Percentiles rank a stretch among this genome's conserved stretches.
These are phyloP conservation scores for Epirrhoe tristata DNA, from an alignment of 2,888 invertebrate genomes.

Conservation along the genomic window DNA sequence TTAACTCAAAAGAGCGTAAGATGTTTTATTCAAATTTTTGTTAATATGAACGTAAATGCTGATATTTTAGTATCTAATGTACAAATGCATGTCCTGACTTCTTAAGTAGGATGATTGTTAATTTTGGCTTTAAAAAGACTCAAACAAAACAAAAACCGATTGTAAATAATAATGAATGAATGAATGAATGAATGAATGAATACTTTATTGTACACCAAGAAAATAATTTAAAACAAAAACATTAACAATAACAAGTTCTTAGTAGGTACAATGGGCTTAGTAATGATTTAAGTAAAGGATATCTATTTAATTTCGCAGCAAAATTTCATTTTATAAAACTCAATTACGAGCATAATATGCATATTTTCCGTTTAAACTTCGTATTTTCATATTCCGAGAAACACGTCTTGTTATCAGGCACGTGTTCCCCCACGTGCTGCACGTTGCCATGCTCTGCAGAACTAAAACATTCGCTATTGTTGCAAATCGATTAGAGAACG, in stretches of 20 bases:
- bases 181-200: too few relatives aligned
- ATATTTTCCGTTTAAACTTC: neutral
- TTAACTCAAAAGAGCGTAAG: neutral
- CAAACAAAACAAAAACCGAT: too few relatives aligned
- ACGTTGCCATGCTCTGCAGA: slow-evolving; percentile 2
- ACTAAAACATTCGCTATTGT: slow-evolving; percentile 11
- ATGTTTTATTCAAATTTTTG: slow-evolving; percentile 3
- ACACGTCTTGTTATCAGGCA: slow-evolving; percentile 21
- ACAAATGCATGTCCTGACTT: neutral
- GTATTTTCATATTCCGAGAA: slow-evolving; percentile 11
- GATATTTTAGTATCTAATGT: neutral
- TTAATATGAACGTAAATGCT: neutral
- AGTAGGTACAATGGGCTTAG: too few relatives aligned
- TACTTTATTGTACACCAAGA: too few relatives aligned
- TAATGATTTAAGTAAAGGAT: too few relatives aligned
- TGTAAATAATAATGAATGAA: too few relatives aligned
- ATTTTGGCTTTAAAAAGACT: neutral
- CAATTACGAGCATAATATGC: neutral
- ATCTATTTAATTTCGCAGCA: too few relatives aligned
- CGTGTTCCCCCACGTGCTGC: slow-evolving; percentile 23
- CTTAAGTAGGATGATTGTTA: neutral
- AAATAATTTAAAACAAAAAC: too few relatives aligned
- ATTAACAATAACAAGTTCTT: too few relatives aligned
- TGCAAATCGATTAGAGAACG: slow-evolving; percentile 28
- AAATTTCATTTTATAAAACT: neutral